Evolutionary conservation across 2,113 vertebrate species (phyloP), one percentile per base, ranked within the genome.

Genomic region (Macheiramphus alcinus): DNA sequence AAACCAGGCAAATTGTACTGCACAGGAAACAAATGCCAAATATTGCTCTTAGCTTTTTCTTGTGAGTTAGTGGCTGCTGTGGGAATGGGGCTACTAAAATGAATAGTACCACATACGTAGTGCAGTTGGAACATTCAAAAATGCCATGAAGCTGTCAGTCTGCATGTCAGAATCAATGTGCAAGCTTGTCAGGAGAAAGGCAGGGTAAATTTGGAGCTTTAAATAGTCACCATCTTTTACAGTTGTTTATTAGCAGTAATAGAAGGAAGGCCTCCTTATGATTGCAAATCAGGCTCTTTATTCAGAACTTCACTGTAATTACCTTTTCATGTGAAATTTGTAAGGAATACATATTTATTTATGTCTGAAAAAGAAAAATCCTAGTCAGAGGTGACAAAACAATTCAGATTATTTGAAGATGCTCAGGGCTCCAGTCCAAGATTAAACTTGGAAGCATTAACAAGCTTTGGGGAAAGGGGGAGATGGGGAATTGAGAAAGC

Each of bases 1-100:
- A 95, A 97, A 96, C 86, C 93, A 82, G 95, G 85, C 76, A 89
- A 86, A 96, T 90, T 32, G 66, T 34, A 36, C 88, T 58, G 93
- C 88, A 71, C 75, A 89, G 94, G 80, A 90, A 85, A 58, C 93
- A 97, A 97, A 97, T 97, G 96, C 93, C 96, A 97, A 81, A 86
- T 56, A 83, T 97, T 80, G 95, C 96, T 96, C 80, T 67, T 34
- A 93, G 97, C 93, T 86, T 86, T 94, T 94, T 88, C 89, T 78
- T 74, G 88, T 96, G 95, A 97, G 93, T 97, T 97, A 97, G 94
- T 83, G 88, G 66, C 95, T 96, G 94, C 83, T 93, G 26, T 56
- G 88, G 90, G 56, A 97, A 89, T 3, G 50, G 81, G 82, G 58
- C 34, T 26, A 86, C 67, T 80, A 53, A 93, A 97, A 96, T 95